A percentile compares a stretch with the other conserved stretches of the same genome.
Evolutionary conservation across 2,888 invertebrate species (phyloP).

Genomic region (Lasioglossum marginatum): DNA sequence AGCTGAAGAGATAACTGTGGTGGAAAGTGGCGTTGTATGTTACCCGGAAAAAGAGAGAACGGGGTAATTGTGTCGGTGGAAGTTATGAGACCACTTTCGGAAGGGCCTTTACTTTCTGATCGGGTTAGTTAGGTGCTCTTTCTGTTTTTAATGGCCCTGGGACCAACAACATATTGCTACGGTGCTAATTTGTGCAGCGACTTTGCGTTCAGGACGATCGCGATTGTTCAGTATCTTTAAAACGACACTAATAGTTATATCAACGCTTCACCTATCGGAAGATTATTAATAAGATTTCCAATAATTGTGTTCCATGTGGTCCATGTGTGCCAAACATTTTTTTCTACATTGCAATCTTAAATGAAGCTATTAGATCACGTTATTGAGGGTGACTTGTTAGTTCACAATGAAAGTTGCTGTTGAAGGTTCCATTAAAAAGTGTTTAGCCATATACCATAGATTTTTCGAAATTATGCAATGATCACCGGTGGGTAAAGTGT

Average conservation of each 20-base stretch:
- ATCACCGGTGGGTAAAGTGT: too few species aligned
- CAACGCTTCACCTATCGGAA: too few species aligned
- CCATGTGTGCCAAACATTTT: too few species aligned
- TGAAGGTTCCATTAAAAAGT: too few species aligned
- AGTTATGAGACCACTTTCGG: not conserved
- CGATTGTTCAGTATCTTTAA: not conserved
- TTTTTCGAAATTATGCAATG: too few species aligned
- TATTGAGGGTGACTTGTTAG: too few species aligned
- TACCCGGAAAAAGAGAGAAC: not conserved
- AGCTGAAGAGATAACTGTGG: not conserved
- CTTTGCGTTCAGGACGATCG: not conserved
- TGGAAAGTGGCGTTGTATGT: not conserved
- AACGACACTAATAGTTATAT: rapidly evolving
- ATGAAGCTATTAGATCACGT: too few species aligned
- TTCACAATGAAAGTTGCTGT: too few species aligned
- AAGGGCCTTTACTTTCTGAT: not conserved
- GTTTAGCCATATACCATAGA: too few species aligned
- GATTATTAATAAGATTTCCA: too few species aligned
- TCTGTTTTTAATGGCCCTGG: not conserved
- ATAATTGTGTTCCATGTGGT: too few species aligned
- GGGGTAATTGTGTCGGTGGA: not conserved
- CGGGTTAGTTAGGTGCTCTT: not conserved
- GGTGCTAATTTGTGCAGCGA: not conserved
- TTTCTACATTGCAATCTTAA: too few species aligned
- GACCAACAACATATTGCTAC: not conserved